Evolutionary conservation across 2,113 vertebrate species (phyloP).

Genomic region (Eudyptes chrysolophus): DNA sequence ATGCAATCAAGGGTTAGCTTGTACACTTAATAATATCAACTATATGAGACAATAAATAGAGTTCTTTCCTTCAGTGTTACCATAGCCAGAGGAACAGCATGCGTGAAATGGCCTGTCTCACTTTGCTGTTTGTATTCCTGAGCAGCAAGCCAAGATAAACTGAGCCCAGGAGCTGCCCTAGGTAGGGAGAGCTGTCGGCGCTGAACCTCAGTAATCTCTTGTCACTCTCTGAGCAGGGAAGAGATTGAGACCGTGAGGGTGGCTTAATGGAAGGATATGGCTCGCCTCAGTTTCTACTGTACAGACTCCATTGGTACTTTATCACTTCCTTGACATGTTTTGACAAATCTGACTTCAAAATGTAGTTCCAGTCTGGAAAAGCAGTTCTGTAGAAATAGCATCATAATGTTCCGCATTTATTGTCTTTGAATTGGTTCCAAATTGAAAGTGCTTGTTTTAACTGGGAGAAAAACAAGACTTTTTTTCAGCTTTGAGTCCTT

Average conservation of each 20-base stretch:
- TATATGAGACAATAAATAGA: neutral
- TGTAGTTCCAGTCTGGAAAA: constrained; percentile 10
- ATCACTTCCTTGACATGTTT: constrained; percentile 14
- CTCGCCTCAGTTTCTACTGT: neutral
- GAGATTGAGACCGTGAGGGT: neutral
- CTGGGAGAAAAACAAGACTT: neutral
- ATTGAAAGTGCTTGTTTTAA: neutral
- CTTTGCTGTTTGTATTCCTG: neutral
- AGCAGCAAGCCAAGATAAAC: neutral
- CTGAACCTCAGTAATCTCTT: neutral
- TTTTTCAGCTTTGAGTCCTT: neutral
- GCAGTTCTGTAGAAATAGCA: neutral
- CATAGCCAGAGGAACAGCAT: neutral
- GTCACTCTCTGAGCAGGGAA: neutral
- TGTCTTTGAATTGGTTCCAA: constrained; percentile 17
- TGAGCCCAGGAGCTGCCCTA: neutral
- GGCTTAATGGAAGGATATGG: neutral
- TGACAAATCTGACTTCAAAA: constrained; percentile 36
- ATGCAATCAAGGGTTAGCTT: neutral
- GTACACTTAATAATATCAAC: neutral
- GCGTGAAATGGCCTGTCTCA: neutral
- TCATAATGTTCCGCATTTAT: neutral
- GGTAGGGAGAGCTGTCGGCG: neutral
- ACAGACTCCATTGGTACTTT: neutral
- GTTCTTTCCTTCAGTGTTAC: neutral